These are phyloP conservation scores for Carettochelys insculpta DNA, from an alignment of 2,113 vertebrate species.

Conservation along the genomic window DNA sequence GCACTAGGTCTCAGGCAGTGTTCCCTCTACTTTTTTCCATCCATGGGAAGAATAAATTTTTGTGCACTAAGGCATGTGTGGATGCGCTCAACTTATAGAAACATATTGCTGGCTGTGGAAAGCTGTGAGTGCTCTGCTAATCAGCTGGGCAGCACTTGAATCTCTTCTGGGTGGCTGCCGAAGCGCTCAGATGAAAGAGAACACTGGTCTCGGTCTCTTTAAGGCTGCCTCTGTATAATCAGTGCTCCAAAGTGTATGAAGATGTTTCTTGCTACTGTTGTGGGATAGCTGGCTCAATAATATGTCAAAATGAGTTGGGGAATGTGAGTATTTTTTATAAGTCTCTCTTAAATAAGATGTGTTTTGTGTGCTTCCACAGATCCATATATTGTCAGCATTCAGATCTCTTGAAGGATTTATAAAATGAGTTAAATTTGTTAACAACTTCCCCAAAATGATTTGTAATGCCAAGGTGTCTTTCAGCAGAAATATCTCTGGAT, in stretches of 20 bases:
- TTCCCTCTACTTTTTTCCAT: too few relatives aligned
- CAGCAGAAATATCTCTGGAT: not conserved
- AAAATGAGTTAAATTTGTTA: not conserved
- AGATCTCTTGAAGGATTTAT: not conserved
- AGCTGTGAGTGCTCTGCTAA: too few relatives aligned
- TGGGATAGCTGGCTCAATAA: not conserved
- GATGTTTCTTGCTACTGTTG: not conserved
- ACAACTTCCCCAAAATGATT: not conserved
- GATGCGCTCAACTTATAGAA: too few relatives aligned
- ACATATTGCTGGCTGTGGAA: too few relatives aligned
- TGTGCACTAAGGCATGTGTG: too few relatives aligned
- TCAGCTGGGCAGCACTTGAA: too few relatives aligned
- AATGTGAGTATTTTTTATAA: not conserved
- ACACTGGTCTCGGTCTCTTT: too few relatives aligned
- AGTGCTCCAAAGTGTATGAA: not conserved
- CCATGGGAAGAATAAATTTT: too few relatives aligned
- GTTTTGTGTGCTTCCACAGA: not conserved
- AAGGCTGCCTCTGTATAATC: too few relatives aligned
- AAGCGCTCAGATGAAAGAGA: too few relatives aligned
- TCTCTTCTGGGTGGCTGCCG: too few relatives aligned
- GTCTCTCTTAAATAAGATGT: not conserved
- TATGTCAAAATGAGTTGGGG: not conserved
- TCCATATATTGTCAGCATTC: not conserved
- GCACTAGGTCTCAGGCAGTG: not conserved
- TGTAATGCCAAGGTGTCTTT: not conserved